These are phyloP conservation scores for Erpetoichthys calabaricus DNA, from an alignment of 2,797 vertebrate genomes.

Conservation along the genomic window DNA sequence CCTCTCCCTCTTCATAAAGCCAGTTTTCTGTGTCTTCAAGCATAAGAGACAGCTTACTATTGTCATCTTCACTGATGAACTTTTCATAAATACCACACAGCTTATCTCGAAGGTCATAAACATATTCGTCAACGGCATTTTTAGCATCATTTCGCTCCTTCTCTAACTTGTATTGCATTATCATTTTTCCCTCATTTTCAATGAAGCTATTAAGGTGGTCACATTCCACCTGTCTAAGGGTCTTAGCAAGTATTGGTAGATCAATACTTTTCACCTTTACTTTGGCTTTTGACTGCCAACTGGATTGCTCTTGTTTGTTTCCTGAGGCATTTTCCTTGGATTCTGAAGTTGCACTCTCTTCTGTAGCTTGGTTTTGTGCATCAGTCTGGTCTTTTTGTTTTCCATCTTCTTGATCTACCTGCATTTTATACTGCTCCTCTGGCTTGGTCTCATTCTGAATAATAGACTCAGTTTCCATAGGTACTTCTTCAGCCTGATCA, in stretches of 20 bases:
- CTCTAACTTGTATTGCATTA: conserved; percentile 83
- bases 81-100: conserved; percentile 72
- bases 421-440: conserved; percentile 68
- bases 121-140: conserved; percentile 87
- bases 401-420: conserved; percentile 68
- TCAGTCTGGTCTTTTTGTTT: conserved; percentile 51
- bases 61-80: conserved; percentile 72
- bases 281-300: conserved; percentile 59
- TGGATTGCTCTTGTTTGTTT: conserved; percentile 61
- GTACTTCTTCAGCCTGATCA: conserved; percentile 52
- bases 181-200: conserved; percentile 88
- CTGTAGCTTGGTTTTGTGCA: conserved; percentile 49
- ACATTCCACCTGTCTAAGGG: conserved; percentile 64
- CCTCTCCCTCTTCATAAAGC: conserved; percentile 91
- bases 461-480: conserved; percentile 69
- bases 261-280: conserved; percentile 74
- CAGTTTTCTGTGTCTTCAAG: conserved; percentile 86
- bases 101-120: conserved; percentile 82
- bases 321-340: conserved; percentile 56
- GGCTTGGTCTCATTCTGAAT: conserved; percentile 64
- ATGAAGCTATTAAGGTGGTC: conserved; percentile 70
- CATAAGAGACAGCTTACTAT: conserved; percentile 61
- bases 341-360: conserved; percentile 54
- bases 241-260: conserved; percentile 65
- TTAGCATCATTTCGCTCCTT: conserved; percentile 87